Conservation (phyloP, 2,113 vertebrate genomes). For the Pteropus alecto region DNA sequence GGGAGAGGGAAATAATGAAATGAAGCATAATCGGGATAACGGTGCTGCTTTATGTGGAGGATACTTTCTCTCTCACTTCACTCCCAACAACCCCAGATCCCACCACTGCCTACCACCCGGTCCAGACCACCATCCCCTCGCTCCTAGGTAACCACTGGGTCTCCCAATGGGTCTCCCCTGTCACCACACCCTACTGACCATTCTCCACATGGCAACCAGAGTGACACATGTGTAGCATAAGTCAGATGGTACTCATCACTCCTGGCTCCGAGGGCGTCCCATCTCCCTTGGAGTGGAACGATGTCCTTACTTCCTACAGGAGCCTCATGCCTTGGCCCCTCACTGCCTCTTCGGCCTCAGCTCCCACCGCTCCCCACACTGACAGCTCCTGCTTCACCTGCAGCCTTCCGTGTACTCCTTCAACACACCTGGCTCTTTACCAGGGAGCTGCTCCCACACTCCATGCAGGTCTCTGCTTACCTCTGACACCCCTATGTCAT, state of each 20-base stretch:
- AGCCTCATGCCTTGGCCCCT: background rate
- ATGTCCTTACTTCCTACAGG: background rate
- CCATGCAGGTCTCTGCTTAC: background rate
- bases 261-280: background rate
- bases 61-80: background rate
- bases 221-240: background rate
- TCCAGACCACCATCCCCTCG: background rate
- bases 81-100: background rate
- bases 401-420: background rate
- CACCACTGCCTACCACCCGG: background rate
- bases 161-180: background rate
- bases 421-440: background rate
- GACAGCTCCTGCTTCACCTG: background rate
- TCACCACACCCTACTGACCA: background rate
- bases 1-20: background rate
- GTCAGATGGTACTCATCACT: background rate
- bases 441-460: background rate
- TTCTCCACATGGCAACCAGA: background rate
- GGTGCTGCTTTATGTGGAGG: no score
- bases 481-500: background rate
- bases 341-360: background rate
- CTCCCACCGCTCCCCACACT: background rate
- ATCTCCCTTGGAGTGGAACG: background rate
- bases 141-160: background rate
- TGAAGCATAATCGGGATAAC: background rate